Conservation (phyloP, 2,797 vertebrate genomes). For the Xenentodon cancila region DNA sequence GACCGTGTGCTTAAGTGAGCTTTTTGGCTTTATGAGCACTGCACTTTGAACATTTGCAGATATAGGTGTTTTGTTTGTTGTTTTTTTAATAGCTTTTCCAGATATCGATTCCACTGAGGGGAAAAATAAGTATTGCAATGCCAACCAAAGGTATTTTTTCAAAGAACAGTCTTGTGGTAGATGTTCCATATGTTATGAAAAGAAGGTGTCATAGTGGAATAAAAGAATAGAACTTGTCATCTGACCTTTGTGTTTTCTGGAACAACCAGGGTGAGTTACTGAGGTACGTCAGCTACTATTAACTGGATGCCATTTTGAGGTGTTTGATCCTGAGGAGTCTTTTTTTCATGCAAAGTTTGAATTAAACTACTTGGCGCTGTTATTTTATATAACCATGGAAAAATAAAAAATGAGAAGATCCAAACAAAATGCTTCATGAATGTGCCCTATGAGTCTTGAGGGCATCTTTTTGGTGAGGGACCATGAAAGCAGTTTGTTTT, state of each 20-base stretch:
- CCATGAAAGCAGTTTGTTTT: conserved; percentile 53
- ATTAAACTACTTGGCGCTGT: conserved; percentile 6
- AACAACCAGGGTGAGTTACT: conserved; percentile 16
- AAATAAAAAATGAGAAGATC: background rate
- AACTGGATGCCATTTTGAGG: background rate
- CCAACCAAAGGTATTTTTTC: conserved; percentile 14
- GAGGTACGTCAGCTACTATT: conserved; percentile 28
- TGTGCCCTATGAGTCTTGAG: conserved; percentile 60
- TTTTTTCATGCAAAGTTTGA: conserved; percentile 10
- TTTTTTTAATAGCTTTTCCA: conserved; percentile 16
- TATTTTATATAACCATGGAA: conserved; percentile 14
- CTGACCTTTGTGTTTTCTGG: conserved; percentile 47
- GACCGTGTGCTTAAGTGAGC: conserved; percentile 5
- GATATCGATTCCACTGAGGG: conserved; percentile 23
- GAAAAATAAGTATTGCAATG: background rate
- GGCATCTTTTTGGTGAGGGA: conserved; percentile 43
- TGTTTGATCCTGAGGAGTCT: background rate
- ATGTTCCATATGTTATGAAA: conserved; percentile 11
- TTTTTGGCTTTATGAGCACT: conserved; percentile 33
- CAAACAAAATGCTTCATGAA: conserved; percentile 53
- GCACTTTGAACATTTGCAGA: conserved; percentile 34
- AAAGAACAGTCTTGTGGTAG: conserved; percentile 9
- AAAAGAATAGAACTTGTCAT: conserved; percentile 20
- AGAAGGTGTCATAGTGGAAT: conserved; percentile 6
- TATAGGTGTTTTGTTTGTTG: background rate